These are phyloP conservation scores for Rhyacichthys aspro DNA, from an alignment of 2,797 vertebrate genomes.

Conservation along the genomic window DNA sequence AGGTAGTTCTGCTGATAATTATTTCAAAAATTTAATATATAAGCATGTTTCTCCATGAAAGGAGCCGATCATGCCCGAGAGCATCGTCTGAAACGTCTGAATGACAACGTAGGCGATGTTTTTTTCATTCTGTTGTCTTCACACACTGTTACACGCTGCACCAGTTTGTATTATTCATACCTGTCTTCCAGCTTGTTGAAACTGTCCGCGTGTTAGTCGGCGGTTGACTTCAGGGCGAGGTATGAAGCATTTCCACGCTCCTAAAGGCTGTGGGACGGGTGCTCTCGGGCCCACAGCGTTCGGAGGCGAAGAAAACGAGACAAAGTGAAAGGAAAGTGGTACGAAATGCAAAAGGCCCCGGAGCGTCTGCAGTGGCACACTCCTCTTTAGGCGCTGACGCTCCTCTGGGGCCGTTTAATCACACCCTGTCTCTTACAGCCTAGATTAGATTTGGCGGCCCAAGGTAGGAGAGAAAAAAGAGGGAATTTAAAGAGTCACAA, in stretches of 20 bases:
- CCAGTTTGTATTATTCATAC: too few species aligned
- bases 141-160: too few species aligned
- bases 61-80: too few species aligned
- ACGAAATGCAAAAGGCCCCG: conserved; percentile 25
- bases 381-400: conserved; percentile 26
- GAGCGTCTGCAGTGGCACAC: conserved; percentile 32
- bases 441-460: conserved; percentile 43
- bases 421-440: conserved; percentile 40
- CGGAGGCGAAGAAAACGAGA: conserved; percentile 13
- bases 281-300: conserved; percentile 32
- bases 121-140: too few species aligned
- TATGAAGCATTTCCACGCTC: conserved; percentile 31
- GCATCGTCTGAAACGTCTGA: too few species aligned
- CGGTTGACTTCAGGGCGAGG: conserved; percentile 1
- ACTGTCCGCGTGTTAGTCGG: too few species aligned
- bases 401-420: conserved; percentile 51
- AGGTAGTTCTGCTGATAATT: too few species aligned
- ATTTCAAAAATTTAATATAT: too few species aligned
- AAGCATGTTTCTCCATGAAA: too few species aligned
- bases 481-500: conserved; percentile 27
- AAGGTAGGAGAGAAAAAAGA: conserved; percentile 12
- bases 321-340: conserved; percentile 4
- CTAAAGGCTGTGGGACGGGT: conserved; percentile 39
- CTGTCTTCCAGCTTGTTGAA: too few species aligned
- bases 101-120: too few species aligned